phyloP scores from a whole-genome alignment of 2,888 invertebrate species.

The Atherix ibis region DNA sequence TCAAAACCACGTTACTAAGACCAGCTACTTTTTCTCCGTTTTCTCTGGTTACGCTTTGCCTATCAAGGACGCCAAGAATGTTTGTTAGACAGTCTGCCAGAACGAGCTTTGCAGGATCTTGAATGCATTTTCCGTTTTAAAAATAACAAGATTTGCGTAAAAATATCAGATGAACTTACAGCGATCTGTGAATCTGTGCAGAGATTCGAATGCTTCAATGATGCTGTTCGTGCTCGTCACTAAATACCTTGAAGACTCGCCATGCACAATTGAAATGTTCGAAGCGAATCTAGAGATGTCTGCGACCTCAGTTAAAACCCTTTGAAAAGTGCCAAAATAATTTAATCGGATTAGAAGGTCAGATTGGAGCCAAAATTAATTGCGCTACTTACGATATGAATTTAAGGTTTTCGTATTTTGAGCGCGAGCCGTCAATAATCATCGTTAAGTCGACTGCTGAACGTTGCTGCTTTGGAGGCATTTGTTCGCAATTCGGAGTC shows the following conservation, averaged over 20 bases:
- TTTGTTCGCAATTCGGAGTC: slow-evolving; percentile 9
- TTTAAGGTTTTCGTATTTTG: slow-evolving; percentile 38
- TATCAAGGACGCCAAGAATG: too few species aligned
- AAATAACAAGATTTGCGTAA: too few species aligned
- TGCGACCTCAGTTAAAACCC: slow-evolving; percentile 40
- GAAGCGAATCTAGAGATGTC: slow-evolving; percentile 44
- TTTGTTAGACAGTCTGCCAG: too few species aligned
- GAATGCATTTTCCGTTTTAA: too few species aligned
- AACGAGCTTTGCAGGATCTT: too few species aligned
- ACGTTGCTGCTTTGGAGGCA: slow-evolving; percentile 14
- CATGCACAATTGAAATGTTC: slow-evolving; percentile 44
- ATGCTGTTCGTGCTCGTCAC: slow-evolving; percentile 41
- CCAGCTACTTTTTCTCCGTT: background rate
- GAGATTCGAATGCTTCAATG: slow-evolving; percentile 29
- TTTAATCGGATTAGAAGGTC: too few species aligned
- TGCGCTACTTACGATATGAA: slow-evolving; percentile 40
- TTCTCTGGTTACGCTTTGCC: background rate
- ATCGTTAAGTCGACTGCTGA: slow-evolving; percentile 39
- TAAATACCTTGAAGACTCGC: slow-evolving; percentile 44
- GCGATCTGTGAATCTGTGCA: slow-evolving; percentile 32
- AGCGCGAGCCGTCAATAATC: slow-evolving; percentile 43
- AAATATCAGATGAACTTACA: slow-evolving; percentile 30
- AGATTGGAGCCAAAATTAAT: too few species aligned
- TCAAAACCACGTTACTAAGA: slow-evolving; percentile 29
- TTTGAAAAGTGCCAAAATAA: slow-evolving; percentile 19